Evolutionary conservation across 1,140 invertebrate species (phyloP).

Genomic region (Drosophila cardini): DNA sequence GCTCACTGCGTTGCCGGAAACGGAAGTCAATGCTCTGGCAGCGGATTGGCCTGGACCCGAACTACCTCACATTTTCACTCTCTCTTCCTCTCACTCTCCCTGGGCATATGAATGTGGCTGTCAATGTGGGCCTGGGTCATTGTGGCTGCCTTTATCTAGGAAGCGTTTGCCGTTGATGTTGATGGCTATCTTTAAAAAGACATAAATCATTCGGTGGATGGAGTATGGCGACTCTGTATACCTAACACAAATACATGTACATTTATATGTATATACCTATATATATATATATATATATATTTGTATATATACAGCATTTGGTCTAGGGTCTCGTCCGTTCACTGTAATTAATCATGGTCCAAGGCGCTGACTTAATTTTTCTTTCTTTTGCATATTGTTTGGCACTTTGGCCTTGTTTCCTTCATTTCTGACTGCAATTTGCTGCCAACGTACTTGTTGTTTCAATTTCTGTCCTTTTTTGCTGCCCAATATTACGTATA

Average conservation of each 20-base stretch:
- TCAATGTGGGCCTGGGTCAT: constrained; percentile 54
- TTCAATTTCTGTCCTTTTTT: constrained; percentile 8
- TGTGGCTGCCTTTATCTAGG: constrained; percentile 70
- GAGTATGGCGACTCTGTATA: constrained; percentile 9
- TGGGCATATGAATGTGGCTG: background rate
- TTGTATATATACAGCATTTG: constrained; percentile 36
- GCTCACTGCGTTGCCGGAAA: constrained; percentile 47
- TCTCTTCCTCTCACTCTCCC: background rate
- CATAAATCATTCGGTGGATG: constrained; percentile 67
- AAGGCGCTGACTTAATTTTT: constrained; percentile 77
- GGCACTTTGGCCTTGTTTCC: constrained; percentile 24
- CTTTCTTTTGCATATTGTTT: constrained; percentile 58
- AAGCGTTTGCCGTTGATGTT: constrained; percentile 75
- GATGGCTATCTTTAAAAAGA: constrained; percentile 81
- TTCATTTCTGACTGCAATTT: constrained; percentile 50
- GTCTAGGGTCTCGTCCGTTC: constrained; percentile 43
- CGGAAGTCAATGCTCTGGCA: constrained; percentile 59
- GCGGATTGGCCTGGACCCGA: constrained; percentile 11
- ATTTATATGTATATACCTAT: background rate
- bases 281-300: constrained; percentile 10
- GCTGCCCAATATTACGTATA: constrained; percentile 7
- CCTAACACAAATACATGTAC: background rate
- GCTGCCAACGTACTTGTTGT: constrained; percentile 21
- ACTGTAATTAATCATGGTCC: constrained; percentile 73
- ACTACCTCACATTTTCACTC: background rate